Evolutionary conservation across 2,113 vertebrate species (phyloP).

Genomic region (Tyto alba): DNA sequence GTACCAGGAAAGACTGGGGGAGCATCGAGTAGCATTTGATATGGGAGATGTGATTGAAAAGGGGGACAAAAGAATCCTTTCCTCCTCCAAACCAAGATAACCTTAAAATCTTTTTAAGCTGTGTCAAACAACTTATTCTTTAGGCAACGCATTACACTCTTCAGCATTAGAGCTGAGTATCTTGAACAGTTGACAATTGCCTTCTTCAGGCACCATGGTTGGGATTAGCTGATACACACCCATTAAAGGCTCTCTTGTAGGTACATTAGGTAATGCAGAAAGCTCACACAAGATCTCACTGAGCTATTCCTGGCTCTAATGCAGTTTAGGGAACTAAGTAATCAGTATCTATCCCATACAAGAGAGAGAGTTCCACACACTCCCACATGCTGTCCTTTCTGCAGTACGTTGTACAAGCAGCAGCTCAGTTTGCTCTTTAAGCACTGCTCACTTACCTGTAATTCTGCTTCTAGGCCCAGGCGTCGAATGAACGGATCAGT

Average conservation of each 20-base stretch:
- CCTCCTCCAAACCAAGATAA: background rate
- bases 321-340: background rate
- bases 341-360: background rate
- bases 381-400: background rate
- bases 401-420: accelerated
- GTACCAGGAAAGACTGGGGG: background rate
- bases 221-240: background rate
- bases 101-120: background rate
- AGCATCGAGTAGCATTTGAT: background rate
- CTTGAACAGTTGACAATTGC: background rate
- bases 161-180: background rate
- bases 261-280: background rate
- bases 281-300: background rate
- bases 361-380: accelerated
- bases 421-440: background rate
- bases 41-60: background rate
- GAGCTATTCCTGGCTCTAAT: background rate
- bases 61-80: background rate
- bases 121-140: background rate
- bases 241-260: background rate
- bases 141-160: background rate
- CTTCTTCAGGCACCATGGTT: background rate
- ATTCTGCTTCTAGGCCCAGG: slow-evolving; percentile 92
- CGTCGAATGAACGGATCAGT: slow-evolving; percentile 94
- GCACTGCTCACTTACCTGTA: slow-evolving; percentile 79